Evolutionary conservation across 1,140 invertebrate genomes (phyloP).

Genomic region (Drosophila tani): DNA sequence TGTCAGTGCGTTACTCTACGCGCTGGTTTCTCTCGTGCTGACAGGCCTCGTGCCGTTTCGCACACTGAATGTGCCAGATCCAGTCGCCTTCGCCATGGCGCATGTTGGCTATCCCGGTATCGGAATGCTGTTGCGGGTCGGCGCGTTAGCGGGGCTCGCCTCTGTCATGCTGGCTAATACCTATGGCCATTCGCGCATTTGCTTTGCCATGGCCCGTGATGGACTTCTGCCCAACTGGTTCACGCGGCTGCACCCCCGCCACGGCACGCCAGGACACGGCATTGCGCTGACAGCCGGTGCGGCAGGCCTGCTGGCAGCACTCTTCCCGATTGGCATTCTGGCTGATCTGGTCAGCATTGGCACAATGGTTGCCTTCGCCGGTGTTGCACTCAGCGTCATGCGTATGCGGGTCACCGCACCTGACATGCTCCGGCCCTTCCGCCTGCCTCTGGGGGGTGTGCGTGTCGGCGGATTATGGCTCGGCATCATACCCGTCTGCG

Average conservation of each 20-base stretch:
- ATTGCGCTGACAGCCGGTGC: conserved; percentile 3
- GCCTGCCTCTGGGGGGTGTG: conserved; percentile 2
- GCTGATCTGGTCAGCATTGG: conserved; percentile 3
- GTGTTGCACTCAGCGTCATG: conserved; percentile 3
- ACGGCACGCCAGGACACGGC: background rate
- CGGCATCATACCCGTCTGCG: conserved; percentile 3
- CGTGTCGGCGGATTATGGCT: conserved; percentile 3
- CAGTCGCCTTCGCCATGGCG: conserved; percentile 2
- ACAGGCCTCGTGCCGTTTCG: conserved; percentile 3
- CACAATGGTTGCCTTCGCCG: conserved; percentile 3
- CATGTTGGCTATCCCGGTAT: conserved; percentile 2
- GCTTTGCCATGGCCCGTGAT: conserved; percentile 1
- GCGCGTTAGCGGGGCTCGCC: conserved; percentile 2
- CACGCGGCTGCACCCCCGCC: conserved; percentile 2
- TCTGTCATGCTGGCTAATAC: conserved; percentile 1
- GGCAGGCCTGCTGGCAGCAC: conserved; percentile 2
- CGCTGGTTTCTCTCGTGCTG: conserved; percentile 2
- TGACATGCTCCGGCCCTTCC: background rate
- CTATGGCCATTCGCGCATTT: conserved; percentile 3
- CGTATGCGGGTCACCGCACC: conserved; percentile 2
- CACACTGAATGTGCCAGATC: background rate
- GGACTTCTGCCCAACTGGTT: background rate
- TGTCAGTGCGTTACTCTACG: background rate
- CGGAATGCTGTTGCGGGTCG: conserved; percentile 1
- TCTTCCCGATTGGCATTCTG: conserved; percentile 3